Percentiles rank a stretch among this genome's conserved stretches.
These are phyloP conservation scores for Semotilus atromaculatus DNA, from an alignment of 2,797 vertebrate species.

Conservation along the genomic window DNA sequence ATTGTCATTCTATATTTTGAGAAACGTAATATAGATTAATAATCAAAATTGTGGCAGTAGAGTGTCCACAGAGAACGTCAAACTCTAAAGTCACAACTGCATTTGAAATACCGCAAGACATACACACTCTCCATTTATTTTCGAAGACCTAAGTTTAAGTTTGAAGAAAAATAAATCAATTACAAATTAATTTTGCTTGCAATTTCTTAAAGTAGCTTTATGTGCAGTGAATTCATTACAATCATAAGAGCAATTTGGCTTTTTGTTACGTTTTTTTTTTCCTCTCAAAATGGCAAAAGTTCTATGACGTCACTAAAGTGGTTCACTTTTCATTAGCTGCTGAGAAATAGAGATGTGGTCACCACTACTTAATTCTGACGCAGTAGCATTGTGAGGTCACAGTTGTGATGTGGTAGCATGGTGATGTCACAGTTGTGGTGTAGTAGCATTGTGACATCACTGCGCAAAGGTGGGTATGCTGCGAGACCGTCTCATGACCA, in stretches of 20 bases:
- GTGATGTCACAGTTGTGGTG: background rate
- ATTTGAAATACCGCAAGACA: background rate
- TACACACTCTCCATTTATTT: background rate
- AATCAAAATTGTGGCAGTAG: background rate
- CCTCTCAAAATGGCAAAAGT: background rate
- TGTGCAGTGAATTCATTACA: background rate
- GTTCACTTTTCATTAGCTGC: background rate
- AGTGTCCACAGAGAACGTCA: background rate
- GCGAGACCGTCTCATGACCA: slow-evolving; percentile 94
- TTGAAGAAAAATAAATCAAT: background rate
- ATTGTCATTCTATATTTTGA: background rate
- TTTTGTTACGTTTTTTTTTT: background rate
- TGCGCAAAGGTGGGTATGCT: slow-evolving; percentile 92
- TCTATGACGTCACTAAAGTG: slow-evolving; percentile 20
- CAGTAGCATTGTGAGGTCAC: slow-evolving; percentile 16
- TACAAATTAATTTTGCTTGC: background rate
- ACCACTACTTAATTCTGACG: background rate
- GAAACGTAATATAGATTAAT: background rate
- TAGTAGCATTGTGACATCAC: slow-evolving; percentile 63
- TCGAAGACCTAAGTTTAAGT: background rate
- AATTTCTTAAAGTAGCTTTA: background rate
- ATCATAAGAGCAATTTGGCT: background rate
- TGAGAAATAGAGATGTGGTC: background rate
- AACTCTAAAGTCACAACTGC: background rate
- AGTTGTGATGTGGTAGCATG: background rate